Evolutionary conservation across 1,140 invertebrate genomes (phyloP).

Genomic region (Brachionus asplanchnoidis): DNA sequence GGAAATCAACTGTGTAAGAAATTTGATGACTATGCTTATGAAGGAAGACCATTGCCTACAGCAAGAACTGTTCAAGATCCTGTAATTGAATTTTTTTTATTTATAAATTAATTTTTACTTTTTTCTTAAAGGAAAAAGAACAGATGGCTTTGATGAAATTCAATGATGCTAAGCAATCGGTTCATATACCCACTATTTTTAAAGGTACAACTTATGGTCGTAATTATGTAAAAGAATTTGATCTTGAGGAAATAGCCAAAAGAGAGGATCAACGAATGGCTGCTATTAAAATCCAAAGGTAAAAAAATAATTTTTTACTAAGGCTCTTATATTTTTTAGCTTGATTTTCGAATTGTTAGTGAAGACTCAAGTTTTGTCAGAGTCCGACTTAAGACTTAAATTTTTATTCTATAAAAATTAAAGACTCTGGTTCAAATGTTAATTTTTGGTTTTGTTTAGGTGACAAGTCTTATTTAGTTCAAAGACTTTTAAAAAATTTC

Average conservation of each 20-base stretch:
- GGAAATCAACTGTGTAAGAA: not conserved
- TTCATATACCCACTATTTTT: constrained; percentile 31
- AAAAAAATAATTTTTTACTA: not conserved
- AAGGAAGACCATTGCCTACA: constrained; percentile 32
- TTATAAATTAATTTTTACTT: not conserved
- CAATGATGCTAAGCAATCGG: not conserved
- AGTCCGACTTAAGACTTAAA: too few species aligned
- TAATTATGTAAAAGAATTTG: constrained; percentile 34
- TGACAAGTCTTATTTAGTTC: too few species aligned
- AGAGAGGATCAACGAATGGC: not conserved
- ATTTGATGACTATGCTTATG: not conserved
- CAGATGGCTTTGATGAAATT: not conserved
- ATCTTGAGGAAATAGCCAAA: not conserved
- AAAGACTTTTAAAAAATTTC: too few species aligned
- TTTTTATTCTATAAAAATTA: too few species aligned
- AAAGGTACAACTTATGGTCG: constrained; percentile 3
- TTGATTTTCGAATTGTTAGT: not conserved
- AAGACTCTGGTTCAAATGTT: too few species aligned
- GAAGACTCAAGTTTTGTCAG: too few species aligned
- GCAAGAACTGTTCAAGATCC: constrained; percentile 3
- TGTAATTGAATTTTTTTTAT: not conserved
- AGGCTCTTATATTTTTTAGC: not conserved
- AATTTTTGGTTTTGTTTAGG: too few species aligned
- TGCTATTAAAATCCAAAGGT: constrained; percentile 37
- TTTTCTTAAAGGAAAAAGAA: not conserved